Evolutionary conservation across 2,888 invertebrate genomes (phyloP).

Genomic region (Leptopilina myrica): DNA sequence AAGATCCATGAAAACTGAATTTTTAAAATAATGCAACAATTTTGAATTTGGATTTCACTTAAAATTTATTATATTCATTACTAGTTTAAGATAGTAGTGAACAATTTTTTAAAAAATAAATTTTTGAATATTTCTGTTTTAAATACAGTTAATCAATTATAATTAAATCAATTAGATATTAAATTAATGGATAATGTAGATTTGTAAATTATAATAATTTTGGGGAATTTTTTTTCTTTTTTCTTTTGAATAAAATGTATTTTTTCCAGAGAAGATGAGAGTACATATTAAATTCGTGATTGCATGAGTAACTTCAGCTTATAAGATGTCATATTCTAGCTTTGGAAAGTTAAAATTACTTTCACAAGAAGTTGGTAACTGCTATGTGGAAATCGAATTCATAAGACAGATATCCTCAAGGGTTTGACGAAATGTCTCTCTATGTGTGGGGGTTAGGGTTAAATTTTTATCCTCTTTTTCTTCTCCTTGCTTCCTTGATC

Average conservation of each 20-base stretch:
- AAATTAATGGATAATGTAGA: no score
- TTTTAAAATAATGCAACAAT: no score
- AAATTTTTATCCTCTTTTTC: slow-evolving; percentile 8
- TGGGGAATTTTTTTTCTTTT: no score
- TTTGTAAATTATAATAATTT: no score
- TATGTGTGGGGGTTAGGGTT: slow-evolving; percentile 3
- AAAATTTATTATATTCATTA: no score
- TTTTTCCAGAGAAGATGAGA: neutral
- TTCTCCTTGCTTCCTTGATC: neutral
- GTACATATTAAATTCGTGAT: slow-evolving; percentile 9
- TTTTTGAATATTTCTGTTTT: no score
- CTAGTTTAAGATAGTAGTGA: no score
- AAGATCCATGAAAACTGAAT: no score
- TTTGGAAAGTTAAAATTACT: neutral
- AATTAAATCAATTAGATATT: no score
- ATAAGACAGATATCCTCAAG: slow-evolving; percentile 21
- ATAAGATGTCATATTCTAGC: neutral
- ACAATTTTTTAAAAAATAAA: no score
- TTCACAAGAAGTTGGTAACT: slow-evolving; percentile 15
- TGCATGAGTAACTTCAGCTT: neutral
- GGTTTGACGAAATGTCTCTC: slow-evolving; percentile 1
- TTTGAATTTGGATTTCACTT: no score
- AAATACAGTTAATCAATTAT: no score
- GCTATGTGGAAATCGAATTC: slow-evolving; percentile 17
- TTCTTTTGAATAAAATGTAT: neutral